Conservation (phyloP, 2,888 invertebrate genomes). For the Leptothorax acervorum region DNA sequence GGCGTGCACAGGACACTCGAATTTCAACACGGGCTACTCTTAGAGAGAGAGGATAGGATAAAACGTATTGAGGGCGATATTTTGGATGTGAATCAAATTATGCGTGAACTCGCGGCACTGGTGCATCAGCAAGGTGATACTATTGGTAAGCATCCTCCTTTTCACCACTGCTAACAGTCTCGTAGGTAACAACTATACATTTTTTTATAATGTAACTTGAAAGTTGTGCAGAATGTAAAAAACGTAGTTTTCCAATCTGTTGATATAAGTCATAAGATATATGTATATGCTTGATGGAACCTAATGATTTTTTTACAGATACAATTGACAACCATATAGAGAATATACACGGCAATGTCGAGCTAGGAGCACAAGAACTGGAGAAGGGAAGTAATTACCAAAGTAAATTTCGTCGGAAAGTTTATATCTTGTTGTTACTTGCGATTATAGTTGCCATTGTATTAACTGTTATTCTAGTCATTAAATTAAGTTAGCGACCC, state of each 20-base stretch:
- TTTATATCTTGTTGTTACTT: slow-evolving; percentile 90
- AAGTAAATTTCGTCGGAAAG: slow-evolving; percentile 91
- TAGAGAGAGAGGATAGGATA: slow-evolving; percentile 93
- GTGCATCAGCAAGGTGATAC: slow-evolving; percentile 91
- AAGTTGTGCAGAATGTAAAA: background rate
- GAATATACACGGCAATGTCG: slow-evolving; percentile 91
- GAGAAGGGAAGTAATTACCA: slow-evolving; percentile 94
- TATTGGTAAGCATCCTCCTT: slow-evolving; percentile 88
- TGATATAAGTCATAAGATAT: background rate
- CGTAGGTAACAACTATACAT: background rate
- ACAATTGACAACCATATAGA: slow-evolving; percentile 94
- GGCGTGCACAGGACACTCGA: slow-evolving; percentile 88
- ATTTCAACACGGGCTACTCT: slow-evolving; percentile 92
- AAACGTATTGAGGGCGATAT: slow-evolving; percentile 93
- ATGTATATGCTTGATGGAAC: background rate
- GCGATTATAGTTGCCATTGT: slow-evolving; percentile 89
- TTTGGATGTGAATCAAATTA: slow-evolving; percentile 93
- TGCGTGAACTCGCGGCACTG: slow-evolving; percentile 91
- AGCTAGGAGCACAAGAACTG: slow-evolving; percentile 92
- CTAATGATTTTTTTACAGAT: slow-evolving; percentile 86
- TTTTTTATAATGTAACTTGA: background rate
- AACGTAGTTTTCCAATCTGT: background rate
- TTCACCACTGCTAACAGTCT: background rate
- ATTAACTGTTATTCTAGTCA: slow-evolving; percentile 89
- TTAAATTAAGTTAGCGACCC: slow-evolving; percentile 83